phyloP scores from a whole-genome alignment of 92 coral and sea anemone species.

The Phenganax marumi region DNA sequence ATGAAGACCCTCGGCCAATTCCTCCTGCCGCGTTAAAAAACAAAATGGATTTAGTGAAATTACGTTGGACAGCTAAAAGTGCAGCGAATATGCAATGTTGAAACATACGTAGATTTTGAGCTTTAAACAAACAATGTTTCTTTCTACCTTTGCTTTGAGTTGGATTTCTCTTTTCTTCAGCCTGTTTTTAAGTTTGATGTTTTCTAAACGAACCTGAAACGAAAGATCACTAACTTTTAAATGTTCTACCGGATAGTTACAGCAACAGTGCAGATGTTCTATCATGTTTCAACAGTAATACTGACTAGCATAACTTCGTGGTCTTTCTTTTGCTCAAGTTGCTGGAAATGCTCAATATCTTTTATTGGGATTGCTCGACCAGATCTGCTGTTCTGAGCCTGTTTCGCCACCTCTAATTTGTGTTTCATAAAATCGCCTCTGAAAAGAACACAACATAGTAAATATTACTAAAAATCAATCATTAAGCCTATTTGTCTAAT shows the following conservation, averaged over 20 bases:
- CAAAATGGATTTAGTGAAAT: not conserved
- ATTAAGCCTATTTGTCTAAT: too few relatives aligned
- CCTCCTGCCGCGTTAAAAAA: conserved; percentile 63
- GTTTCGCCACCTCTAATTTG: conserved; percentile 84
- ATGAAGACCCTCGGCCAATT: conserved; percentile 95
- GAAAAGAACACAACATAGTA: not conserved
- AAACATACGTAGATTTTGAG: not conserved
- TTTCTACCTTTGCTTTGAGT: conserved; percentile 83
- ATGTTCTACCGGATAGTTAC: not conserved
- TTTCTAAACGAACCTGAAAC: conserved; percentile 85
- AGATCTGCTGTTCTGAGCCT: conserved; percentile 92
- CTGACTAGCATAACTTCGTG: conserved; percentile 87
- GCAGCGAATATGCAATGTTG: too few relatives aligned
- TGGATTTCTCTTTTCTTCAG: conserved; percentile 98
- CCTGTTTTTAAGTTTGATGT: conserved; percentile 90
- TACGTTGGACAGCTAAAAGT: not conserved
- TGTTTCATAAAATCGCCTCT: conserved; percentile 86
- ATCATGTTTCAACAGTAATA: too few relatives aligned
- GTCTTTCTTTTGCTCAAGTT: conserved; percentile 78
- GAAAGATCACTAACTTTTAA: not conserved
- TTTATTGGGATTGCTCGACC: conserved; percentile 86
- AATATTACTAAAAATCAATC: too few relatives aligned
- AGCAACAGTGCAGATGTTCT: not conserved
- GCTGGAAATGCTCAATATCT: conserved; percentile 94
- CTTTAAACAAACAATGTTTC: too few relatives aligned